Percentiles rank a stretch among this genome's conserved stretches.
Conservation (phyloP, 2,888 invertebrate genomes). For the Lithophane socia region DNA sequence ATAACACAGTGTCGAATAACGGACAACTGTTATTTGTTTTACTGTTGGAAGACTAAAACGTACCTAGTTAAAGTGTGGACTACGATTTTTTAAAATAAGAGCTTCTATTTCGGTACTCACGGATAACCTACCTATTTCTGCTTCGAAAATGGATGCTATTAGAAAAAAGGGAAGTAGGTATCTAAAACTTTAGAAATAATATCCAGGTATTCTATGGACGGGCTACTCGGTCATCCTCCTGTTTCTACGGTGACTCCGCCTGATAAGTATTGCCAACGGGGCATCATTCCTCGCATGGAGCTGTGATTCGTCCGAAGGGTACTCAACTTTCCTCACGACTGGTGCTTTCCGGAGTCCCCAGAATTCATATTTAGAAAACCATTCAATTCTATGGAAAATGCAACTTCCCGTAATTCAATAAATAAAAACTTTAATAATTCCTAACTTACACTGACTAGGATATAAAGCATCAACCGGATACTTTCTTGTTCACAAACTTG, state of each 20-base stretch:
- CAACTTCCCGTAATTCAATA: slow-evolving; percentile 5
- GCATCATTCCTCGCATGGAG: not conserved
- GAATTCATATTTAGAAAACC: not conserved
- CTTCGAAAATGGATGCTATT: not conserved
- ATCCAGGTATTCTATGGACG: not conserved
- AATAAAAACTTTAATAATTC: slow-evolving; percentile 12
- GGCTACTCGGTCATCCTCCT: not conserved
- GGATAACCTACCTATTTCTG: not conserved
- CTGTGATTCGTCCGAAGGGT: not conserved
- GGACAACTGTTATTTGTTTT: not conserved
- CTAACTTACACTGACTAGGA: slow-evolving; percentile 27
- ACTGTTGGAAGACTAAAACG: not conserved
- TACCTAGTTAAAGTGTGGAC: not conserved
- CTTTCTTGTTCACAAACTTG: slow-evolving; percentile 46
- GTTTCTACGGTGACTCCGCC: not conserved
- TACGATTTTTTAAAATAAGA: not conserved
- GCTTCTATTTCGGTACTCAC: not conserved
- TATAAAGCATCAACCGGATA: slow-evolving; percentile 43
- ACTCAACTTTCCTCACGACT: too few species aligned
- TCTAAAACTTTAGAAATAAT: not conserved
- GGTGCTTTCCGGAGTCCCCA: not conserved
- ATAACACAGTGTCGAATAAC: not conserved
- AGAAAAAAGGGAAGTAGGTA: not conserved
- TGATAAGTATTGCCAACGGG: not conserved
- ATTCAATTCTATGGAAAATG: not conserved